A percentile compares a stretch with the other conserved stretches of the same genome.
phyloP scores from a whole-genome alignment of 2,113 vertebrate species.

The Hemiprocne comata region DNA sequence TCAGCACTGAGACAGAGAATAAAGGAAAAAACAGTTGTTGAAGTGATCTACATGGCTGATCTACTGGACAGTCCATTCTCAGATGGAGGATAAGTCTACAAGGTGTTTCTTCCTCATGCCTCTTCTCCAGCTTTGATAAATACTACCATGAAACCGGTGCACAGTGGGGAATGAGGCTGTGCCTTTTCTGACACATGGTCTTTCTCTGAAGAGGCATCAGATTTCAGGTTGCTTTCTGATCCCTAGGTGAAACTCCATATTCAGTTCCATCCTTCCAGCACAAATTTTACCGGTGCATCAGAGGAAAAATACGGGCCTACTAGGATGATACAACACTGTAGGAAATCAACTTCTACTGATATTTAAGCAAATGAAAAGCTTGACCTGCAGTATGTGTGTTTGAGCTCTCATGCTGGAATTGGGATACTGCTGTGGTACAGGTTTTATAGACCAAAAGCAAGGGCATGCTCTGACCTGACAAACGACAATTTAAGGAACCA shows the following conservation, averaged over 20 bases:
- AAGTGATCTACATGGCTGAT: not conserved
- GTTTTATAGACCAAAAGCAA: not conserved
- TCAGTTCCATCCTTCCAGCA: not conserved
- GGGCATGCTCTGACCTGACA: not conserved
- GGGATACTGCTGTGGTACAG: not conserved
- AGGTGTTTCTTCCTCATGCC: not conserved
- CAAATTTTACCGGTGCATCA: not conserved
- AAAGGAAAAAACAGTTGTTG: constrained; percentile 10
- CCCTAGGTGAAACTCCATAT: not conserved
- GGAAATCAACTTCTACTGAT: not conserved
- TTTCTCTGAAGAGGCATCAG: not conserved
- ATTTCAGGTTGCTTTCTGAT: not conserved
- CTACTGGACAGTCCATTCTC: not conserved
- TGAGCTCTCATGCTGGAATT: not conserved
- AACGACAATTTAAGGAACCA: not conserved
- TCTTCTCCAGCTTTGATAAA: not conserved
- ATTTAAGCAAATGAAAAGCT: not conserved
- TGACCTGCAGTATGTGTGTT: not conserved
- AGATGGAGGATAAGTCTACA: not conserved
- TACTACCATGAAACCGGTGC: not conserved
- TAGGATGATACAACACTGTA: not conserved
- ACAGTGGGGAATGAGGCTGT: not conserved
- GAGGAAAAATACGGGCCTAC: not conserved
- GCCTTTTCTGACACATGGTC: not conserved
- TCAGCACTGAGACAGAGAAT: not conserved